A percentile compares a stretch with the other conserved stretches of the same genome.
Conservation (phyloP, 2,797 vertebrate genomes). For the Microctenopoma steveboyesi region DNA sequence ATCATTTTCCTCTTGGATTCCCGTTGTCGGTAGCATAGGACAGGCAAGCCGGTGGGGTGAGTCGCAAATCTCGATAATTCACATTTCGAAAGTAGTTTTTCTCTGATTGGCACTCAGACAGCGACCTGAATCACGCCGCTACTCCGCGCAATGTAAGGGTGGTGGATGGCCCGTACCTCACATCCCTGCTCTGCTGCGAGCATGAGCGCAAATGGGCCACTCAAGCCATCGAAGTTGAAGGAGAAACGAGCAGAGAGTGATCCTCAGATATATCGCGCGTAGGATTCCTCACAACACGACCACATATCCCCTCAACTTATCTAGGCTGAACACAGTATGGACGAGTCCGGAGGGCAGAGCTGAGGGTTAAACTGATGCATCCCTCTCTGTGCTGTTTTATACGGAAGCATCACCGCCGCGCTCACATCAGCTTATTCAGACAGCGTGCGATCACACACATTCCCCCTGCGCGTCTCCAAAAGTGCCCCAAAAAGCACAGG, state of each 20-base stretch:
- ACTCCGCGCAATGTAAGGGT: constrained; percentile 75
- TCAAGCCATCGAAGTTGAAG: constrained; percentile 81
- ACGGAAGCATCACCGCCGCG: constrained; percentile 72
- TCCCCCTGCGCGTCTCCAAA: constrained; percentile 59
- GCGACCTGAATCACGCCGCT: constrained; percentile 77
- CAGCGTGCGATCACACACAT: constrained; percentile 67
- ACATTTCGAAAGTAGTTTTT: constrained; percentile 81
- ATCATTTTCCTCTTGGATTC: constrained; percentile 77
- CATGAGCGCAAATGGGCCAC: constrained; percentile 78
- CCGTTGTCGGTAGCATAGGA: constrained; percentile 79
- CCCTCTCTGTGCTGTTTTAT: constrained; percentile 71
- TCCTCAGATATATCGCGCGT: constrained; percentile 66
- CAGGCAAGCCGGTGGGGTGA: constrained; percentile 68
- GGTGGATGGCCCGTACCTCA: constrained; percentile 75
- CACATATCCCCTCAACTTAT: constrained; percentile 76
- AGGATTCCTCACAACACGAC: constrained; percentile 65
- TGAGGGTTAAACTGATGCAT: constrained; percentile 76
- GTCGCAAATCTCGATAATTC: constrained; percentile 68
- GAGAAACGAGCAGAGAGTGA: constrained; percentile 46
- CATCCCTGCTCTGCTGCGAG: constrained; percentile 77
- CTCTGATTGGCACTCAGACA: constrained; percentile 63
- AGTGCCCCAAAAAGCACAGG: constrained; percentile 24
- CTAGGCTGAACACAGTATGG: constrained; percentile 60
- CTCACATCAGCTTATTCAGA: constrained; percentile 75
- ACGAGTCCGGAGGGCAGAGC: constrained; percentile 77